phyloP scores from a whole-genome alignment of 2,113 vertebrate genomes.

The Pica pica region DNA sequence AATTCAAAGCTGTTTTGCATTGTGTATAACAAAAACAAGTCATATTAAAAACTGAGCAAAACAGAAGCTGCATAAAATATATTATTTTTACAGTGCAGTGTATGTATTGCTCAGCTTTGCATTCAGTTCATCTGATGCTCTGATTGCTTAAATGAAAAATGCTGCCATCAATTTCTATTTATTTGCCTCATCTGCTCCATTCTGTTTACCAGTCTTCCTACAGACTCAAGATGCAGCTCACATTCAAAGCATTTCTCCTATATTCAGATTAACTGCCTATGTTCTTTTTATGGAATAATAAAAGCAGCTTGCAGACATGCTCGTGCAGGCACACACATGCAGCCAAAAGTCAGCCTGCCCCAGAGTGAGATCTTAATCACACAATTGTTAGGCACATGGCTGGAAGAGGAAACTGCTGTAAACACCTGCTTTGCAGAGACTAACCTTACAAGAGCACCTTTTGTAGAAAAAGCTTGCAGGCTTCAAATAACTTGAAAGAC shows the following conservation, averaged over 20 bases:
- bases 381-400: not conserved
- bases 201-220: not conserved
- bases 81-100: not conserved
- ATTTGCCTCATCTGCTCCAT: not conserved
- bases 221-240: not conserved
- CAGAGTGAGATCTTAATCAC: slow-evolving; percentile 31
- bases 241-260: not conserved
- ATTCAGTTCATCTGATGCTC: not conserved
- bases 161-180: not conserved
- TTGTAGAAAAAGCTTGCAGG: not conserved
- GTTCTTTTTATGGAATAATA: not conserved
- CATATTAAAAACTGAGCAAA: not conserved
- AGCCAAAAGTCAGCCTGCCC: slow-evolving; percentile 47
- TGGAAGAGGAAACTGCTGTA: slow-evolving; percentile 27
- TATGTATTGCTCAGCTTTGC: not conserved
- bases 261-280: not conserved
- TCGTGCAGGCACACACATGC: not conserved
- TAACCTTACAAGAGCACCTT: not conserved
- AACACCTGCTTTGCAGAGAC: slow-evolving; percentile 31
- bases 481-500: not conserved
- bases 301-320: not conserved
- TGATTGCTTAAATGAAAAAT: not conserved
- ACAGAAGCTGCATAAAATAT: not conserved
- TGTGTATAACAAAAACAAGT: not conserved
- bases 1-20: not conserved